Conservation (phyloP, 2,888 invertebrate genomes). For the Metellina segmentata region DNA sequence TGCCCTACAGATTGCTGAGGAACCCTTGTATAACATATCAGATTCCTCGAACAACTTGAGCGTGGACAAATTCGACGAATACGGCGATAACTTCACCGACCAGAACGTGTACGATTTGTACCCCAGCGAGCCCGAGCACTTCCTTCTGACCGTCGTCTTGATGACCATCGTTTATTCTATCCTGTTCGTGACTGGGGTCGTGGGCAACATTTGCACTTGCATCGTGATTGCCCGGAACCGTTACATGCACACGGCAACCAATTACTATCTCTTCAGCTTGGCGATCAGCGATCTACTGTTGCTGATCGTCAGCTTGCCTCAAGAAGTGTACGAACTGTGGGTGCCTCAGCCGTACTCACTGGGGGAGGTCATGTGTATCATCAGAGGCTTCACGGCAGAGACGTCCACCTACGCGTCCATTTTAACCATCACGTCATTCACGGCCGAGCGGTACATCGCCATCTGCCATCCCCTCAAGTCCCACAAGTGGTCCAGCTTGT, state of each 20-base stretch:
- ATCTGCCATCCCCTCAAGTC: slow-evolving; percentile 90
- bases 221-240: slow-evolving; percentile 88
- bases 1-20: slow-evolving; percentile 1
- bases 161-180: slow-evolving; percentile 86
- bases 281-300: slow-evolving; percentile 91
- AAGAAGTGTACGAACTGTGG: slow-evolving; percentile 85
- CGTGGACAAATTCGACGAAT: background rate
- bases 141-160: slow-evolving; percentile 74
- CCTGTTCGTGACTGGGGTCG: slow-evolving; percentile 87
- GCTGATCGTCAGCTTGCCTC: slow-evolving; percentile 89
- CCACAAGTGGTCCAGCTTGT: slow-evolving; percentile 81
- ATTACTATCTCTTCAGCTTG: slow-evolving; percentile 90
- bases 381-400: slow-evolving; percentile 90
- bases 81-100: background rate
- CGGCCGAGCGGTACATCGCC: slow-evolving; percentile 91
- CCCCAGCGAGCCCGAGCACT: slow-evolving; percentile 9
- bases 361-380: slow-evolving; percentile 89
- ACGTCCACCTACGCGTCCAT: slow-evolving; percentile 90
- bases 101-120: too few species aligned
- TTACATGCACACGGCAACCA: slow-evolving; percentile 92
- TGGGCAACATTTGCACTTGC: slow-evolving; percentile 91
- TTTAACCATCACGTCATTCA: slow-evolving; percentile 90
- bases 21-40: background rate
- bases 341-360: slow-evolving; percentile 82
- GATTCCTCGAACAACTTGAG: background rate